These are phyloP conservation scores for Goniozus legneri DNA, from an alignment of 1,140 invertebrate species.

Conservation along the genomic window DNA sequence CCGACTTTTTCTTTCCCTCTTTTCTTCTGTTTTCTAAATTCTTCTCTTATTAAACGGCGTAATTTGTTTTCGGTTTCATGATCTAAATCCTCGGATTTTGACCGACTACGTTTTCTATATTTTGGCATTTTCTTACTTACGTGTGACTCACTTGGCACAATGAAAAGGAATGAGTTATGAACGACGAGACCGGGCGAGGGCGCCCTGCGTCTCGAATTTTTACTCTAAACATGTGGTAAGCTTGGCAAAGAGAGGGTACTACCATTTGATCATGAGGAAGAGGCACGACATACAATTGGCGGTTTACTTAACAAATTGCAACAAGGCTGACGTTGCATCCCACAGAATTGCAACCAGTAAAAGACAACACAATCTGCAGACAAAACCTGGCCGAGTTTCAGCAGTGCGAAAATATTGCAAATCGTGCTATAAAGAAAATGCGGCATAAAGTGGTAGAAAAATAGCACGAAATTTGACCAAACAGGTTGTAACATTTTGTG, in stretches of 20 bases:
- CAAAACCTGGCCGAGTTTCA: constrained; percentile 12
- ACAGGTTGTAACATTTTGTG: constrained; percentile 14
- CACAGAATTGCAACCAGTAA: constrained; percentile 7
- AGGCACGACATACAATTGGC: too few relatives aligned
- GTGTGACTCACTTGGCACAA: background rate
- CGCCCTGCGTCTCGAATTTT: background rate
- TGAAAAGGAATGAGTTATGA: background rate
- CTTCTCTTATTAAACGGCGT: too few relatives aligned
- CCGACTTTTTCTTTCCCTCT: too few relatives aligned
- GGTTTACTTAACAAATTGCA: constrained; percentile 8
- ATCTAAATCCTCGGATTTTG: too few relatives aligned
- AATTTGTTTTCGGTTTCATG: too few relatives aligned
- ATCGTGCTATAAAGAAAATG: constrained; percentile 16
- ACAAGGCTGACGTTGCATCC: constrained; percentile 7
- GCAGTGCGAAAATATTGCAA: constrained; percentile 17
- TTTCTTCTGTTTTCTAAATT: too few relatives aligned
- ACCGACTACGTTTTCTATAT: too few relatives aligned
- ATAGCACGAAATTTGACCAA: constrained; percentile 10
- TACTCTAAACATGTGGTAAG: too few relatives aligned
- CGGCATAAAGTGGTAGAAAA: constrained; percentile 8
- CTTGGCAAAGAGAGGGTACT: too few relatives aligned
- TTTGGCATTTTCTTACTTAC: background rate
- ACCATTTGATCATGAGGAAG: too few relatives aligned
- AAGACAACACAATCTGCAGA: constrained; percentile 12
- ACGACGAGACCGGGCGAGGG: background rate